Evolutionary conservation across 2,797 vertebrate genomes (phyloP), one percentile per base, ranked within the genome.

Genomic region (Gobio occitaniae): DNA sequence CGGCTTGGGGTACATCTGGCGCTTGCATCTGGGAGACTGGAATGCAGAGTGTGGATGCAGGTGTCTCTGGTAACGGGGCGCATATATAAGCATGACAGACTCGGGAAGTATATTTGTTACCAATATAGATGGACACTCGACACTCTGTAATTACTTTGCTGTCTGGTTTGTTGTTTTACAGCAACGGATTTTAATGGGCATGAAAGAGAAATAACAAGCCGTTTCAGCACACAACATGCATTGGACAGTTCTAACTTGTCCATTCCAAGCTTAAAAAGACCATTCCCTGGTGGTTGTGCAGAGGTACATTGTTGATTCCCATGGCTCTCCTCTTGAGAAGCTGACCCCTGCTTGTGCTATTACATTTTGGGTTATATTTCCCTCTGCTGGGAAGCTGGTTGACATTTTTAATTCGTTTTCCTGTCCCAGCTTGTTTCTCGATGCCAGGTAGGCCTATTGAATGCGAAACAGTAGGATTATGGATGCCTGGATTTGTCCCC

Each of bases 1-100:
- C 76, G 75, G 80, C 84, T 91, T 79, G 56, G 83, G 84, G 85
- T 90, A 91, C 93, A 92, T 93, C 91, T 94, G 92, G 86, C 87
- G 3, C 25, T 54, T 80, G 86, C 90, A 89, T 92, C 89, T 91
- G 88, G 85, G 90, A 75, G 81, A 82, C 78, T 32, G 79, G 77
- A 86, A 89, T 78, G 68, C 75, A 63, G 89, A 89, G 89, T 87
- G 88, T 89, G 17, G 80, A 90, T 92, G 86, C 92, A 93, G 90
- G 90, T 94, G 93, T 90, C 88, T 86, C 44, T 75, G 59, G 4
- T 66, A 91, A 89, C 88, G 36, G 74, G 89, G 88, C 90, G 88
- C 75, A 38, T 82, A 88, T 86, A 82, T 87, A 88, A 89, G 83
- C 82, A 77, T 70, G n/a, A 72, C 70, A 65, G 52, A 63, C 54